Evolutionary conservation across 2,797 vertebrate species (phyloP).

Genomic region (Jordanella pulchra): DNA sequence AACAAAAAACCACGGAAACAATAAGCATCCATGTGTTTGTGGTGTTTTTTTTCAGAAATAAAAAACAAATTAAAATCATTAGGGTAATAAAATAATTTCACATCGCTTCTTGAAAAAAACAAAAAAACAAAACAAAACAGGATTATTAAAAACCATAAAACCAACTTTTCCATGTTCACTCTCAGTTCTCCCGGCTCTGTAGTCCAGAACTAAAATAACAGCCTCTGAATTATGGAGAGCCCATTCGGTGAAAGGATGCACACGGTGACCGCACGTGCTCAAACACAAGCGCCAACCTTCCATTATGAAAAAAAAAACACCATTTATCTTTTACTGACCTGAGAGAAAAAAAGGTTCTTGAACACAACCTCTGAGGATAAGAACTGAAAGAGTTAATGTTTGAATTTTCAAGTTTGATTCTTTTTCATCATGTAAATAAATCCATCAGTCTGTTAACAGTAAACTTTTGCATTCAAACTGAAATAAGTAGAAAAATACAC

Average conservation of each 20-base stretch:
- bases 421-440: neutral
- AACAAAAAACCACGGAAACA: neutral
- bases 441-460: neutral
- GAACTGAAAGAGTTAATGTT: neutral
- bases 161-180: neutral
- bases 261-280: constrained; percentile 12
- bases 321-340: constrained; percentile 49
- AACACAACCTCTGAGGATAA: neutral
- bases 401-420: neutral
- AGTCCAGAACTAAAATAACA: constrained; percentile 58
- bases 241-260: constrained; percentile 40
- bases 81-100: neutral
- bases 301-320: constrained; percentile 56
- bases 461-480: neutral
- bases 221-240: constrained; percentile 74
- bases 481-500: neutral
- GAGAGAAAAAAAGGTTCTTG: neutral
- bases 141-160: constrained; percentile 17
- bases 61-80: neutral
- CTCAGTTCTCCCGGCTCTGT: constrained; percentile 29
- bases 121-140: constrained; percentile 8
- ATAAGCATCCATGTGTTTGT: neutral
- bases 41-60: neutral
- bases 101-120: neutral
- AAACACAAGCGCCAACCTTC: constrained; percentile 41